Evolutionary conservation across 2,888 invertebrate genomes (phyloP), one percentile per base, ranked within the genome.

Genomic region (Anodontia alba): DNA sequence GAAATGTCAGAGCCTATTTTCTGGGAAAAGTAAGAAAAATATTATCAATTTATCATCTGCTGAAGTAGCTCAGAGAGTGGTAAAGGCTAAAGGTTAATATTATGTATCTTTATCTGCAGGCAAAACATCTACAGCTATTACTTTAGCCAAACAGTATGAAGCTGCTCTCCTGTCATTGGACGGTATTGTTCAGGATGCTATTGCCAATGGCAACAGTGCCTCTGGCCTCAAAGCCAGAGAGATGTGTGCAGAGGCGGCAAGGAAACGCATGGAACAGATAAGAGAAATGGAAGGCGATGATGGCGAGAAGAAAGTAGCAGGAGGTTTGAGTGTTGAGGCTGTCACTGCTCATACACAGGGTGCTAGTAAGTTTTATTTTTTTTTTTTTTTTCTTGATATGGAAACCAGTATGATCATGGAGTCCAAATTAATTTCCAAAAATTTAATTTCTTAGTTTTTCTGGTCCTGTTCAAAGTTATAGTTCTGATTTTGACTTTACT

Each of bases 81-180:
- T 38, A 38, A 8, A 12, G 38, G 38, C 38, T 54, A 26, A 54
- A 20, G 54, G 26, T 54, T n/a, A 20, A n/a, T 5, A 38, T 38
- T 38, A 5, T 38, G 38, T 38, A 38, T 38, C 7, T 38, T 73
- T 62, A 0, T 54, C 83, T 88, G 2, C 84, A 94, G 94, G 94
- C 29, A 94, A 94, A 86, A 93, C 93, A 23, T 78, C 85, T 2
- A 92, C 93, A 5, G 92, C 94, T 10, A 89, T 92, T 15, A 80
- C 87, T 31, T 86, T 95, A 57, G 94, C 94, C 54, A 93, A 93
- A 74, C 88, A 90, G 38, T 95, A 94, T 84, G 92, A 93, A 69
- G 93, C 94, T 17, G 93, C 94, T 8, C 86, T 95, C 51, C 87
- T 95, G 66, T 93, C 92, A 33, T 78, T 95, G 5, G 94, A 95